phyloP scores from a whole-genome alignment of 1,140 invertebrate genomes.

The Atopsyche davidsoni region DNA sequence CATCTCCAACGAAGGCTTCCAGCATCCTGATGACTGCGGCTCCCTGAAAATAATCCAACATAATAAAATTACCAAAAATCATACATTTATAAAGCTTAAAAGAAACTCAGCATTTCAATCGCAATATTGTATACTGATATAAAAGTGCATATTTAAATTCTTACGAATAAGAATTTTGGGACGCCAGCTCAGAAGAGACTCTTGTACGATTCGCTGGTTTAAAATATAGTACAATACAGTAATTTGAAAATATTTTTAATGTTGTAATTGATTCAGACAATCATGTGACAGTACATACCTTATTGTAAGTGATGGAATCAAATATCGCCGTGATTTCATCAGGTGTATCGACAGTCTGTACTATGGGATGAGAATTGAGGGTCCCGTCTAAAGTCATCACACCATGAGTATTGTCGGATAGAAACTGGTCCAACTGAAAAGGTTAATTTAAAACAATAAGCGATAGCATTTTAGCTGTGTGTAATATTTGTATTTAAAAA shows the following conservation, averaged over 20 bases:
- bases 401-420: conserved; percentile 62
- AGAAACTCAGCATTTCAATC: no score
- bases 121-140: background rate
- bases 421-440: conserved; percentile 66
- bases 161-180: no score
- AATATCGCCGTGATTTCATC: conserved; percentile 90
- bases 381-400: conserved; percentile 75
- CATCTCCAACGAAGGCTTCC: conserved; percentile 71
- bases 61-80: no score
- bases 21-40: conserved; percentile 86
- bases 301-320: conserved; percentile 87
- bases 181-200: no score
- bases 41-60: conserved; percentile 54
- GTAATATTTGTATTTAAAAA: no score
- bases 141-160: no score
- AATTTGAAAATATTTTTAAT: background rate
- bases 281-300: conserved; percentile 51
- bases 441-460: background rate
- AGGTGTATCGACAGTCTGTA: conserved; percentile 74
- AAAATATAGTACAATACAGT: background rate
- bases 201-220: no score
- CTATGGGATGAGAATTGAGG: conserved; percentile 81
- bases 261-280: no score
- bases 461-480: no score
- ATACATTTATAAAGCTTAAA: no score